phyloP scores from a whole-genome alignment of 2,888 invertebrate species.

The Invenusta paracnida region DNA sequence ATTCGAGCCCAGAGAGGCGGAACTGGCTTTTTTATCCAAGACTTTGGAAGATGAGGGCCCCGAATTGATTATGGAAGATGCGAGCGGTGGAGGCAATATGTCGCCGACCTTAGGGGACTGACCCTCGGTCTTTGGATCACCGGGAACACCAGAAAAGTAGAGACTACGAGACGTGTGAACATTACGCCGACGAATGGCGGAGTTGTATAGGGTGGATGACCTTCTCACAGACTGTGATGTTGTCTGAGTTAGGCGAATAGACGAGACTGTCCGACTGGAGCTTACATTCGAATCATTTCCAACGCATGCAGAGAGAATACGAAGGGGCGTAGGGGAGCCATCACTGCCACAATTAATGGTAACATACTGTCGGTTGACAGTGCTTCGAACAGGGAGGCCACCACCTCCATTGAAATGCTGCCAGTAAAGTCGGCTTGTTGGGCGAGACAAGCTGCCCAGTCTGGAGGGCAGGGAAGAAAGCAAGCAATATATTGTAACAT shows the following conservation, averaged over 20 bases:
- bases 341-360: not conserved
- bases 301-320: not conserved
- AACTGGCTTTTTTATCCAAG: not conserved
- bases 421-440: not conserved
- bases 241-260: no score
- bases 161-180: not conserved
- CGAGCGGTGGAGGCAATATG: not conserved
- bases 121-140: not conserved
- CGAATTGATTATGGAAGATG: no score
- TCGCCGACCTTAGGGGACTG: not conserved
- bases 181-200: no score
- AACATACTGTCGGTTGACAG: not conserved
- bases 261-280: not conserved
- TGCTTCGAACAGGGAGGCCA: not conserved
- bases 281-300: not conserved
- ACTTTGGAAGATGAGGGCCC: no score
- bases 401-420: not conserved
- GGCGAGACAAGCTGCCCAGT: not conserved
- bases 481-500: no score
- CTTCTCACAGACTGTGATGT: no score
- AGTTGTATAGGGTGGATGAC: no score
- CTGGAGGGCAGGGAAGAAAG: not conserved
- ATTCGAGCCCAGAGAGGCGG: no score
- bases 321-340: not conserved
- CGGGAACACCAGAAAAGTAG: not conserved